Base-by-base conservation (phyloP, 2,797 vertebrate genomes). In the Pyrocephalus nanus region DNA sequence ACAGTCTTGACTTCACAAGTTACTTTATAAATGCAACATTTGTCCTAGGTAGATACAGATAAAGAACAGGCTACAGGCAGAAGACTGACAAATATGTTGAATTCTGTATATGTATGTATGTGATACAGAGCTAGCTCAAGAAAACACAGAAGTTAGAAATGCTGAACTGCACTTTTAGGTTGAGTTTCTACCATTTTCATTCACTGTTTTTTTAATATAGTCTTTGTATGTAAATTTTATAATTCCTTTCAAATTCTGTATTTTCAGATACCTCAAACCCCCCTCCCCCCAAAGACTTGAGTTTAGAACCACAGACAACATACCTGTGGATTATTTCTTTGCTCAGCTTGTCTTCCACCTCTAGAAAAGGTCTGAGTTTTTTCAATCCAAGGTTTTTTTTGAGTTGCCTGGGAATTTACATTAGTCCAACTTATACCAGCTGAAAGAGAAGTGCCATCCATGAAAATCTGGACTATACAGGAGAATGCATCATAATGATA, bases 331-430 rank as follows among this genome's bases (percentile, higher is more conserved):
- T 97, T 98, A 96, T 85, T 99, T 94, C 98, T 98, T 96, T 98
- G 98, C 43, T 99, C 99, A 73, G 97, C 95, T 92, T 98, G 98
- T 95, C 98, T 99, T 97, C 98, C 98, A 79, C 98, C 97, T 98
- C 99, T 98, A 95, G 98, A 98, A 97, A 98, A 99, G 2, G 97
- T 94, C 11, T 98, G 97, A 62, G 96, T 97, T 96, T 98, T 98
- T 95, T 99, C 99, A 61, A 97, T 96, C 99, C 99, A 99, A 55
- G 98, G 97, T 92, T 99, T 99, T 95, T 99, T 99, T 83, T 98
- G 98, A 64, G 98, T 98, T 88, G 98, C 98, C 94, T 99, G 99
- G 90, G 98, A 99, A 84, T 98, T 98, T 64, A 99, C 98, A 88
- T 97, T 98, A 65, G 98, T 98, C 99, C 99, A 99, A 76, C 97